Evolutionary conservation across 2,888 invertebrate species (phyloP), one percentile per base, ranked within the genome.

Genomic region (Pterostichus niger): DNA sequence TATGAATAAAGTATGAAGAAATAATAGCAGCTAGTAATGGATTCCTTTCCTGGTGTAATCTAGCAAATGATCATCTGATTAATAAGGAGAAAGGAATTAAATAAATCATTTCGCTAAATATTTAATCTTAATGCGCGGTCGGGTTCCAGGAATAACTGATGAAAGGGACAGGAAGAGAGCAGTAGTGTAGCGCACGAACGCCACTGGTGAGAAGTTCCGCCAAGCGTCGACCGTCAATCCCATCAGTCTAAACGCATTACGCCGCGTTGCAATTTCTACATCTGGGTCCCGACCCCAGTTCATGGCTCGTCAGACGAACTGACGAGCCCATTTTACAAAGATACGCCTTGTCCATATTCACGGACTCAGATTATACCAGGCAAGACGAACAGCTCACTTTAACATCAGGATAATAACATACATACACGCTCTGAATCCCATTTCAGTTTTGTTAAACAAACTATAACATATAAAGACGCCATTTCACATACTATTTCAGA

Each of bases 181-280:
- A n/a, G 49, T 5, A n/a, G 40, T 7, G 9, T 40, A 49, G 49
- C 49, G n/a, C 40, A 54, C 54, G 54, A 54, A 54, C 77, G 54
- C 17, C 56, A 35, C 24, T 56, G 52, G n/a, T 77, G 17, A 44
- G 35, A 71, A 59, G 59, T 31, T 15, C 81, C 86, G 84, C 40
- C 40, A 9, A 40, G 40, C 40, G 86, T 84, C 86, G 85, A 85
- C 86, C 84, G 77, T 84, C 85, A 86, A 87, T 87, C 86, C 86
- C 85, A 86, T 86, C 87, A 86, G 86, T 86, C 84, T 84, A 87
- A 87, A 86, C 86, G 86, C 86, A 87, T 87, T 87, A 87, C 85
- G 85, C 86, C 84, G 85, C 86, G 86, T 86, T 86, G 86, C 86
- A 86, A 86, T 86, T 86, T 85, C 84, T 56, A 44, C 71, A 59